Evolutionary conservation across 2,888 invertebrate genomes (phyloP), one percentile per base, ranked within the genome.

Genomic region (Orthosia incerta): DNA sequence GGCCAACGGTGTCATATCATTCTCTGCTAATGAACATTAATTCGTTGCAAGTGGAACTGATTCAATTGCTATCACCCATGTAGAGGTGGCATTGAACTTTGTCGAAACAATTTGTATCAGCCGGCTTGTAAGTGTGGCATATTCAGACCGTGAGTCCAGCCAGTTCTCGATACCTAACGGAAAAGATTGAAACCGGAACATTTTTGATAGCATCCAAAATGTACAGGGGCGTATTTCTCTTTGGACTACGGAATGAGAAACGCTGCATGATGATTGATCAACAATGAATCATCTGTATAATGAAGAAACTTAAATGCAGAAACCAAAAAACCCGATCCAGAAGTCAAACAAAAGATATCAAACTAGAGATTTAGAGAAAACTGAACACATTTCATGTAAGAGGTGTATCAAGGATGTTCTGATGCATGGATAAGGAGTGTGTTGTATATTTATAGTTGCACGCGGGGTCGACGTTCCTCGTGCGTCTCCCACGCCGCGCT

Each of bases 11-110:
- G 91, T 91, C 91, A 91, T 90, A 92, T 91, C 89, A 89, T 91
- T 93, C 89, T 83, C 84, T 90, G 89, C 92, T 94, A 95, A 95
- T 95, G 91, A 95, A 94, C 92, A 92, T 93, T 95, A 95, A 95
- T 95, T 95, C 90, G 91, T 91, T 95, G 94, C 95, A 95, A 96
- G 95, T 95, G 96, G 95, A 95, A 95, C 95, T 91, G 95, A 96
- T 95, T 96, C 95, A 95, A 95, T 95, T 95, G 95, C 92, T 95
- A 95, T 95, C 94, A 93, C 92, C 90, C 91, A 93, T 94, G 89
- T 92, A 89, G 85, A 91, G 89, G 88, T 90, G 94, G 93, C 95
- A 95, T 92, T 95, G 95, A 95, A 93, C 95, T 94, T 94, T 93
- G 91, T 90, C 90, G 91, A 93, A 94, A 93, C 89, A 91, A 91